These are phyloP conservation scores for Apogon hyalosoma DNA, from an alignment of 2,797 vertebrate species.

Conservation along the genomic window DNA sequence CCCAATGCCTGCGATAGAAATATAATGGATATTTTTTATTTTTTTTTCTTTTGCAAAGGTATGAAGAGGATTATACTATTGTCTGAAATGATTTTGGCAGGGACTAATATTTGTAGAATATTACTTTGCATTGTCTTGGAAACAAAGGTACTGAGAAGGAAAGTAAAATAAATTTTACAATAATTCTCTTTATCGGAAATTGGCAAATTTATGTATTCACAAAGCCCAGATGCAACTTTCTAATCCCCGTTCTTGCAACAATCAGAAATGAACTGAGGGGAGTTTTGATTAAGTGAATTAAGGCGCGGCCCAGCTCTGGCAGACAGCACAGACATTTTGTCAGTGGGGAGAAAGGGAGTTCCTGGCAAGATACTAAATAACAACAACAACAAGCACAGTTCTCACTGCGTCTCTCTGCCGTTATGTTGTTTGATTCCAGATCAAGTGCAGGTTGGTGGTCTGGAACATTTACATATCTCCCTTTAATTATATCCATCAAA, in stretches of 20 bases:
- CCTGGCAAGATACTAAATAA: slow-evolving; percentile 48
- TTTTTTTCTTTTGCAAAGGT: slow-evolving; percentile 59
- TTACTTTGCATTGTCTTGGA: slow-evolving; percentile 67
- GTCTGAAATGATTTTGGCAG: slow-evolving; percentile 55
- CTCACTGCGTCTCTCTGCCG: slow-evolving; percentile 34
- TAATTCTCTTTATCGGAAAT: slow-evolving; percentile 64
- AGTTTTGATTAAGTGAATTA: slow-evolving; percentile 69
- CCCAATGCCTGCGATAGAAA: slow-evolving; percentile 50
- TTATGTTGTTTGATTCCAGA: slow-evolving; percentile 39
- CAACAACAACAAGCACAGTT: slow-evolving; percentile 28
- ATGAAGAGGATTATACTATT: slow-evolving; percentile 66
- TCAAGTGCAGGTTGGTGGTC: slow-evolving; percentile 60
- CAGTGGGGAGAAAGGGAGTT: slow-evolving; percentile 35
- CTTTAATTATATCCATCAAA: slow-evolving; percentile 55
- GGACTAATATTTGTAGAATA: slow-evolving; percentile 54
- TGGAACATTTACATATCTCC: slow-evolving; percentile 45
- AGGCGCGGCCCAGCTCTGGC: slow-evolving; percentile 32
- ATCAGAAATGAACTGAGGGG: slow-evolving; percentile 48
- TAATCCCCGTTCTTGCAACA: slow-evolving; percentile 56
- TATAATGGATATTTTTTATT: slow-evolving; percentile 64
- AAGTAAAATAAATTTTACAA: slow-evolving; percentile 44
- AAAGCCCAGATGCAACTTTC: slow-evolving; percentile 46
- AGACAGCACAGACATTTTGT: slow-evolving; percentile 40
- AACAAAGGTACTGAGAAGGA: slow-evolving; percentile 50
- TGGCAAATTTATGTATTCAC: slow-evolving; percentile 54